These are phyloP conservation scores for Saccostrea cuccullata DNA, from an alignment of 1,140 invertebrate species.

Conservation along the genomic window DNA sequence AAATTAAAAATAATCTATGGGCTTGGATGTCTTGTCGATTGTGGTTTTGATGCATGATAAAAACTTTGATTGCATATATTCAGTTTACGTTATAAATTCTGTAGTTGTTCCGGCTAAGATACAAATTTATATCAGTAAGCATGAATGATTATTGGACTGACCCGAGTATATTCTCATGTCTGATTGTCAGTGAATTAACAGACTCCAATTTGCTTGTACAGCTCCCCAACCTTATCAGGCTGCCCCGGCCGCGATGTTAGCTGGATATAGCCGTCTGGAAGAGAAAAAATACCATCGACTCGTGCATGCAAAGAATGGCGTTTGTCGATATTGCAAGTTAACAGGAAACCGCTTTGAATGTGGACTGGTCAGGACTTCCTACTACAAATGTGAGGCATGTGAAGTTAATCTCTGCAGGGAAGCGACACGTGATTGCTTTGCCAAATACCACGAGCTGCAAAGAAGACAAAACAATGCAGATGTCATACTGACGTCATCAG, in stretches of 20 bases:
- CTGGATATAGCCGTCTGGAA: background rate
- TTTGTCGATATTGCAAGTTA: constrained; percentile 28
- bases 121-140: too few species aligned
- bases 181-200: background rate
- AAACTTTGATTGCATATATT: too few species aligned
- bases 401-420: constrained; percentile 47
- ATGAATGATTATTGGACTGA: too few species aligned
- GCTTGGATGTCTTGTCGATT: too few species aligned
- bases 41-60: too few species aligned
- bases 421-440: constrained; percentile 48
- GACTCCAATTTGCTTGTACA: constrained; percentile 26
- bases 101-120: too few species aligned
- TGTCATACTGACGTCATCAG: background rate
- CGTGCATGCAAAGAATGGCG: background rate
- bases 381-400: constrained; percentile 54
- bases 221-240: background rate
- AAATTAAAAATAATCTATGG: too few species aligned
- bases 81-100: too few species aligned
- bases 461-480: background rate
- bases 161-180: too few species aligned
- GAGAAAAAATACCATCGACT: background rate
- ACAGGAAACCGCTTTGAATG: constrained; percentile 27
- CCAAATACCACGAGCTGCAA: constrained; percentile 32
- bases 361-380: constrained; percentile 49
- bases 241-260: background rate